Base-by-base conservation (phyloP, 2,797 vertebrate genomes). In the Carcharodon carcharias region DNA sequence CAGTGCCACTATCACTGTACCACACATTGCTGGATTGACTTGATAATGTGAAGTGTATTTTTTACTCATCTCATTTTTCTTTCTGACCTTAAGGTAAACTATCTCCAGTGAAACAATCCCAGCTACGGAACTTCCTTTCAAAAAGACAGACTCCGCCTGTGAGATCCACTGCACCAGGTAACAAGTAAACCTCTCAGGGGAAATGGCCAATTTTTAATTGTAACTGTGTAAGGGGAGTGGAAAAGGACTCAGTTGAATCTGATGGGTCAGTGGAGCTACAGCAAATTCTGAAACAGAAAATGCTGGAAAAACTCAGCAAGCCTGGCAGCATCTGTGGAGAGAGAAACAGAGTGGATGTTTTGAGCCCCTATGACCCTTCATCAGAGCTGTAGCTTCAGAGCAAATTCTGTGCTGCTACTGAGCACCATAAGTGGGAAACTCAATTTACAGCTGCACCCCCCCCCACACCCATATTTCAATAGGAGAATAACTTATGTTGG, bases 101-200 rank as follows among this genome's bases (percentile, higher is more conserved):
- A 96, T 99, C 99, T 2, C 98, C 98, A 0, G 98, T 98, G 96
- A 99, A 99, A 96, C 99, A 98, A 96, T 97, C 98, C 87, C 99
- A 99, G 96, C 97, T 99, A 96, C 98, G 99, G 96, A 99, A 99
- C 97, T 99, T 99, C 96, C 98, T 99, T 54, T 98, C 99, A 54
- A 99, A 99, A 97, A 98, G 99, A 69, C 99, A 99, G 97, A 99
- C 98, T 96, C 99, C 99, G 4, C 99, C 99, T 0, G 97, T 99
- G 80, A 98, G 98, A 89, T 99, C 99, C 31, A 99, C 98, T 21
- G 99, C 99, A 97, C 99, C 99, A 99, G 99, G 99, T 99, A 95
- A 18, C n/a, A 26, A 18, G 9, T 45, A 67, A 45, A 50, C 23
- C 40, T 45, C 3, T 67, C n/a, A 3, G 21, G 0, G 82, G 40